These are phyloP conservation scores for Coccyzus lansbergi DNA, from an alignment of 2,797 vertebrate genomes.

Conservation along the genomic window DNA sequence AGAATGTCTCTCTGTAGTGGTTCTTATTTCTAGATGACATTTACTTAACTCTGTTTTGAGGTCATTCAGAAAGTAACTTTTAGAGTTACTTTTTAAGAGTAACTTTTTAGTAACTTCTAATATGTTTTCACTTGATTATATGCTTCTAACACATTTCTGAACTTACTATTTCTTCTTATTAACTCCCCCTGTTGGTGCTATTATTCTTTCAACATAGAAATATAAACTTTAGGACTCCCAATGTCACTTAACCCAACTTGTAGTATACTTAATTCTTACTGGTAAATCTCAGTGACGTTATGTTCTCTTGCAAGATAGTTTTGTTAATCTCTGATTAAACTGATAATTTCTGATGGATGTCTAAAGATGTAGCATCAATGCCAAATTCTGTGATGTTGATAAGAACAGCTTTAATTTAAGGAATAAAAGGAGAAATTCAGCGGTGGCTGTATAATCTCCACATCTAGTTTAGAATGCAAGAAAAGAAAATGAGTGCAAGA, in stretches of 20 bases:
- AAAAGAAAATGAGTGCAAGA: neutral
- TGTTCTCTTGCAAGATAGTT: neutral
- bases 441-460: neutral
- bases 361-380: neutral
- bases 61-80: constrained; percentile 10
- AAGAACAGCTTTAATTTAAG: constrained; percentile 1
- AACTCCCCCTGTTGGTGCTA: neutral
- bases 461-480: neutral
- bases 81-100: too few relatives aligned
- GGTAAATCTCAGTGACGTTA: neutral
- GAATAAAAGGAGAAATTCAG: neutral
- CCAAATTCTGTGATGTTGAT: neutral
- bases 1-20: neutral
- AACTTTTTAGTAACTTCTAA: too few relatives aligned
- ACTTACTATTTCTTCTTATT: neutral
- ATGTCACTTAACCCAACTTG: neutral
- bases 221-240: neutral
- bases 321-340: constrained; percentile 29
- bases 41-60: neutral
- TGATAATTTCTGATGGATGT: constrained; percentile 16
- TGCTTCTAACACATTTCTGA: neutral
- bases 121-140: neutral
- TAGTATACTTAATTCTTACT: constrained; percentile 4
- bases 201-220: neutral
- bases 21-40: constrained; percentile 10